Base-by-base conservation (phyloP, 2,113 vertebrate genomes). In the Sterrhoptilus dennistouni region DNA sequence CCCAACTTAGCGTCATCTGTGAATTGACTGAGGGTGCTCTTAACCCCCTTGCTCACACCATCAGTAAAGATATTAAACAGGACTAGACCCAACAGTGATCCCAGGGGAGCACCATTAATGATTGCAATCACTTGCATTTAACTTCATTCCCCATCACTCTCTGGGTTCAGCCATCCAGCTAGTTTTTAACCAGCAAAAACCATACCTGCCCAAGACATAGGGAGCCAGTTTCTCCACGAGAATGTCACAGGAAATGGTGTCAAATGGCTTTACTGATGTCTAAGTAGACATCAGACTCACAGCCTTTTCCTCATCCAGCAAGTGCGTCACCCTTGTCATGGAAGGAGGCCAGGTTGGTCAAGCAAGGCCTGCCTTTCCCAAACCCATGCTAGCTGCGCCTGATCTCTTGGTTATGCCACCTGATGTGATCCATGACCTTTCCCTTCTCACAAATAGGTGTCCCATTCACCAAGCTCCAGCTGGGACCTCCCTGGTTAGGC, bases 31-130 rank as follows among this genome's bases (percentile, higher is more conserved):
- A 28, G 33, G 13, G 11, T 38, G 45, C 28, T 25, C 18, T 44
- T 0, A 0, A 59, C 5, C 1, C 6, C 12, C n/a, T 47, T 47
- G 10, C 4, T 27, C 25, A 76, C 14, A 69, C 11, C 4, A 23
- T 49, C 56, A 23, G 7, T 19, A 13, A 76, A 36, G 9, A 9
- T 23, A 20, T 42, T 47, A 61, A 63, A 49, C 14, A 40, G 17
- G 44, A 22, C 17, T 31, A 9, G 24, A n/a, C 20, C 6, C 14
- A 31, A 4, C 8, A 13, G 14, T 54, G 47, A 49, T 29, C 14
- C 31, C 28, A 74, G 33, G 11, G 8, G 12, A 75, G 3, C 28
- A 45, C n/a, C 16, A 12, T 16, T 29, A 53, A 4, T 49, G 21
- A 49, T 19, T 8, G 27, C 2, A 19, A 77, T 12, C 19, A 24